Evolutionary conservation across 2,888 invertebrate species (phyloP), one percentile per base, ranked within the genome.

Genomic region (Cepaea hortensis): DNA sequence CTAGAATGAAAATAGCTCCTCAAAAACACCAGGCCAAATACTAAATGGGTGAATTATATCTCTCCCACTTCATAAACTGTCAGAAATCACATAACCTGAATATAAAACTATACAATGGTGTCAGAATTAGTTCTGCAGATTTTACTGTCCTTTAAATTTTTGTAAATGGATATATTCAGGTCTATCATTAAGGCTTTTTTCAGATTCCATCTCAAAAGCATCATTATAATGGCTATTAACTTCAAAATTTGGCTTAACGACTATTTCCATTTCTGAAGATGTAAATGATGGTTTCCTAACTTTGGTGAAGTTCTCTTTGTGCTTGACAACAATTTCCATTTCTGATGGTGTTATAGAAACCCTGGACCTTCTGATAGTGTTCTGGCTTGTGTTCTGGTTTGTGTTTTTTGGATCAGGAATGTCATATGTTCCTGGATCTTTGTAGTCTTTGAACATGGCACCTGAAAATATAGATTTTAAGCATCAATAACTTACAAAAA

Each of bases 251-350:
- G 61, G 79, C 61, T 62, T 62, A 2, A 79, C 79, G 3, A 79
- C 79, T 18, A 79, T 79, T 46, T 79, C 79, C 79, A 79, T 79
- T 15, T 79, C 79, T 18, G 79, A 62, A 3, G 79, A 62, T 15
- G 61, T 15, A 11, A 18, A 79, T 62, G 79, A 79, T 0, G 13
- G n/a, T 79, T 35, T 62, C 15, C 79, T 62, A 18, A 18, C 61
- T 35, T 35, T 15, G 46, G 18, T 18, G 3, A 35, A 1, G 23
- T 62, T 18, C 0, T 79, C 79, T 62, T 79, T 79, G 3, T 79
- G 61, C 23, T 62, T 61, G 5, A 79, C 79, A 3, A 62, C 46
- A 15, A 79, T 62, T 35, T 79, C 79, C 79, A 79, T 79, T 62
- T 79, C 79, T 35, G 79, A 79, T 23, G 79, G 61, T 6, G 35